Evolutionary conservation across 2,888 invertebrate species (phyloP), one percentile per base, ranked within the genome.

Genomic region (Hemicrepidius hirtus): DNA sequence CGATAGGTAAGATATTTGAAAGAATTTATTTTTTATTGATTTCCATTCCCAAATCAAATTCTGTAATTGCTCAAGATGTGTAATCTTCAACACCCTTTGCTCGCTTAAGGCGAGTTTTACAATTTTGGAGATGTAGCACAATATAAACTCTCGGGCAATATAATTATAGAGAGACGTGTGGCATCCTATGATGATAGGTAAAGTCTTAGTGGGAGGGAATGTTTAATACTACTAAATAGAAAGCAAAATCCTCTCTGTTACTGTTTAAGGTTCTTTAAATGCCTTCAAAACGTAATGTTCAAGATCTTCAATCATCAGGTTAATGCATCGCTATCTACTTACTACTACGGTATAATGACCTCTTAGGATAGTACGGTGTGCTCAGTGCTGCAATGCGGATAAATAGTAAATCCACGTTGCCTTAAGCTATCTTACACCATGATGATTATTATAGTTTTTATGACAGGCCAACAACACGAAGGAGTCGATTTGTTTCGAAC

Each of bases 291-390:
- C 4, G 46, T 46, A 20, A 2, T 16, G 3, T 46, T 46, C 46
- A 46, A 18, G 46, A 46, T 16, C 46, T 46, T 46, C 46, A 46
- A 46, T 46, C 46, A 18, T 10, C 18, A 18, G 46, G 13, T 40
- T 46, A 18, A 46, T 46, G 18, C 16, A 24, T 50, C 20, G 50
- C 50, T 59, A n/a, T 40, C 35, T 59, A 20, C 49, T 65, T 65
- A 53, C 53, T 49, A 37, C 50, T 21, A 10, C 40, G 20, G 68
- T 68, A 59, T 68, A 68, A 68, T 68, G 68, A 68, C 68, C 68
- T 60, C 49, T 68, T 68, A 37, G 46, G 21, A 49, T 50, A 60
- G 37, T 49, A 60, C 60, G 21, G 12, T 37, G 59, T 16, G 49
- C 16, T 60, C 5, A 21, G 59, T 37, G 44, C 37, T 21, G 49